These are phyloP conservation scores for Callyntrura sp. DNA, from an alignment of 2,888 invertebrate genomes.

Conservation along the genomic window DNA sequence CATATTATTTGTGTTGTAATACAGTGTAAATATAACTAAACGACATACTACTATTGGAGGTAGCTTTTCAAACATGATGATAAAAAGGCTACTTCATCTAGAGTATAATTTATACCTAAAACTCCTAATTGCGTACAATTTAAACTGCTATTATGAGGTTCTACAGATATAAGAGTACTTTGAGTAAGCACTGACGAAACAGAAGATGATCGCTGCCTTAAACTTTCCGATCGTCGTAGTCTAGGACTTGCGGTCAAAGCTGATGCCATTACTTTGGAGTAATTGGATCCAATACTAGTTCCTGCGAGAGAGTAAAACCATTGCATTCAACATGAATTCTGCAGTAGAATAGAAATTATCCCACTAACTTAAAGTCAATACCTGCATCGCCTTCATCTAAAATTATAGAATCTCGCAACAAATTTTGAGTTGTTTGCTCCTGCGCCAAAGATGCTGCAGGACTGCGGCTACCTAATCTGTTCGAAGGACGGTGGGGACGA, in stretches of 20 bases:
- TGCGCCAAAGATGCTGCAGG: slow-evolving; percentile 63
- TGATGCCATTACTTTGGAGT: slow-evolving; percentile 36
- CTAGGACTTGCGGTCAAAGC: slow-evolving; percentile 59
- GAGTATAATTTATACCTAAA: slow-evolving; percentile 69
- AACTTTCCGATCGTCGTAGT: slow-evolving; percentile 63
- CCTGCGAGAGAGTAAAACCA: slow-evolving; percentile 43
- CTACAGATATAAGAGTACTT: slow-evolving; percentile 80
- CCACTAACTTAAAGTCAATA: too few relatives aligned
- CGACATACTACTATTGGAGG: background rate
- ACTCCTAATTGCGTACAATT: slow-evolving; percentile 81
- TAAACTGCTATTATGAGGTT: slow-evolving; percentile 70
- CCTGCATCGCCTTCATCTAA: slow-evolving; percentile 64
- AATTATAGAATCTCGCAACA: slow-evolving; percentile 61
- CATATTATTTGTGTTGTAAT: slow-evolving; percentile 6
- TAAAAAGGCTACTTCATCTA: too few relatives aligned
- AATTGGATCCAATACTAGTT: slow-evolving; percentile 58
- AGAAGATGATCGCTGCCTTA: slow-evolving; percentile 68
- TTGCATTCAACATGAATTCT: too few relatives aligned
- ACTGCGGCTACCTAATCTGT: slow-evolving; percentile 58
- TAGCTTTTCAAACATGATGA: background rate
- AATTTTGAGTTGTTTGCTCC: slow-evolving; percentile 69
- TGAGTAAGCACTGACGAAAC: slow-evolving; percentile 81
- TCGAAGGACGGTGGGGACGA: slow-evolving; percentile 85
- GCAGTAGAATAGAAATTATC: too few relatives aligned
- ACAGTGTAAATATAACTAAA: background rate